Evolutionary conservation across 2,797 vertebrate genomes (phyloP), one percentile per base, ranked within the genome.

Genomic region (Pseudochromis fuscus): DNA sequence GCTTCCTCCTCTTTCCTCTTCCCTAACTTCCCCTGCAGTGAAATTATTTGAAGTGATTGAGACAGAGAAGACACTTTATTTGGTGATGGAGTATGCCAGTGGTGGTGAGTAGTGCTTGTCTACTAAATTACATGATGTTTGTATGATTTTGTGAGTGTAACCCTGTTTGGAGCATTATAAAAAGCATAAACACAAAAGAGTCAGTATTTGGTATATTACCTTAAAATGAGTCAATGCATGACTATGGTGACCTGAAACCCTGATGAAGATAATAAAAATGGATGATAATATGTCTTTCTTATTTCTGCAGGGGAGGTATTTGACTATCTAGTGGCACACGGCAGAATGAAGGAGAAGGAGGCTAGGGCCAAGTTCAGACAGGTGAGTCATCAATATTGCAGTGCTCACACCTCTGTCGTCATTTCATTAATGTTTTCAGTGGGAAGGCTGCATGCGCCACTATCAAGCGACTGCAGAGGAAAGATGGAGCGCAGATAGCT

Each of bases 271-370:
- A 4, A 60, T 7, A 62, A 37, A 40, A n/a, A 58, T 23, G 66
- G 1, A 50, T 61, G 4, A 28, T 9, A n/a, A n/a, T 48, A 7
- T 27, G 3, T 70, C 59, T 50, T 13, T 42, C 30, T 51, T n/a
- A n/a, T n/a, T 21, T 59, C 18, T 55, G 49, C 81, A 98, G 97
- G 97, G 66, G 97, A 98, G 88, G 97, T 98, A 38, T 98, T 98
- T 91, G 97, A 98, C 91, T 98, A 98, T 91, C 88, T 98, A 81
- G 97, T 98, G 90, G 97, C 97, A 85, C 97, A 98, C 24, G 97
- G 97, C 91, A 95, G 97, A 90, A 98, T 98, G 97, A 98, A 98
- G 92, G 97, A 98, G 86, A 98, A 98, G 89, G 97, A 98, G 84
- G 97, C 97, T 79, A 95, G 97, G 87, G 95, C 97, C 91, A 98